Evolutionary conservation across 2,888 invertebrate species (phyloP), one percentile per base, ranked within the genome.

Genomic region (Folsomia manolachei): DNA sequence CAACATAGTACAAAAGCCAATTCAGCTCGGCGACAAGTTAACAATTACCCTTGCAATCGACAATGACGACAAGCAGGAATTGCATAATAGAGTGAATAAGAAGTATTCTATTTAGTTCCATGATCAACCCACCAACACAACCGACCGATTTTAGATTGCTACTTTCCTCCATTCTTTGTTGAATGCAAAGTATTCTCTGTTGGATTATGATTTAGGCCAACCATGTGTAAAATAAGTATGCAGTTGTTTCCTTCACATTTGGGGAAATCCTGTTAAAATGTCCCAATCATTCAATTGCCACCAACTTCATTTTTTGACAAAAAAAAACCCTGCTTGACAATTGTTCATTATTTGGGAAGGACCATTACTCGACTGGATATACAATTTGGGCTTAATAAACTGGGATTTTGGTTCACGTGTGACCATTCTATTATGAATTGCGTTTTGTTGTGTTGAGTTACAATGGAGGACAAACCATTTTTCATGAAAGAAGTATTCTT

Each of bases 211-310:
- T 9, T 18, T 51, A 18, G 18, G 9, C 18, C 18, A 19, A 7
- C 56, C 56, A 18, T 56, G 21, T 14, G n/a, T 56, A 14, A 56
- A 19, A n/a, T 4, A 19, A 56, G 56, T 4, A 56, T 7, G 4
- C 19, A 14, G 21, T 56, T 19, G 56, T 21, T 14, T 56, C n/a
- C 19, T 56, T 56, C 56, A 56, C 21, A 56, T 56, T 56, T 56
- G 7, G 7, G 56, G 56, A 56, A 39, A 56, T 56, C 56, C 56
- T 56, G 56, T 56, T 56, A 56, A 56, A 56, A 56, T 56, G 11
- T 19, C 56, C n/a, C n/a, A n/a, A n/a, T n/a, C 21, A 56, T 56
- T 56, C 21, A 7, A 21, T 56, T 56, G n/a, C n/a, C n/a, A n/a
- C n/a, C n/a, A n/a, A n/a, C n/a, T n/a, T n/a, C n/a, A n/a, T 56